Evolutionary conservation across 2,113 vertebrate species (phyloP).

Genomic region (Clarias macrocephalus): DNA sequence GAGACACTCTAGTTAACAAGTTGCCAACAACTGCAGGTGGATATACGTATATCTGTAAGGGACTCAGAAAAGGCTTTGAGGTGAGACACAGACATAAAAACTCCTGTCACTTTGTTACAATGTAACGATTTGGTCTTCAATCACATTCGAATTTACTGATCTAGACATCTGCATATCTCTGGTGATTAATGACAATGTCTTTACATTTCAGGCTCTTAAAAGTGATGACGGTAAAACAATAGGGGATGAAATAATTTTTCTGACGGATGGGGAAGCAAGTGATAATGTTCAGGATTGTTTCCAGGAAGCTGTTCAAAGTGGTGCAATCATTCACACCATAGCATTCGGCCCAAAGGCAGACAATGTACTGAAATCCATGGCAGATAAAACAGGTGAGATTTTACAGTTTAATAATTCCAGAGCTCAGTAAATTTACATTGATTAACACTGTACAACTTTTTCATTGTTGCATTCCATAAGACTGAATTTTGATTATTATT

Average conservation of each 20-base stretch:
- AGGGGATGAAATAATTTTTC: conserved; percentile 68
- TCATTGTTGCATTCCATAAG: not conserved
- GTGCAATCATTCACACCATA: conserved; percentile 67
- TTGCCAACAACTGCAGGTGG: not conserved
- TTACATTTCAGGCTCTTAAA: conserved; percentile 61
- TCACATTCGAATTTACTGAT: not conserved
- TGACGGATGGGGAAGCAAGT: conserved; percentile 57
- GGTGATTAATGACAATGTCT: too few relatives aligned
- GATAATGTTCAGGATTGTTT: conserved; percentile 49
- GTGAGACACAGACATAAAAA: not conserved
- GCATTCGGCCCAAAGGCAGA: conserved; percentile 58
- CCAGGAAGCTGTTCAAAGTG: conserved; percentile 50
- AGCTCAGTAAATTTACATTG: not conserved
- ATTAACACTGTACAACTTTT: not conserved
- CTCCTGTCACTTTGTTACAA: not conserved
- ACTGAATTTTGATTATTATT: not conserved
- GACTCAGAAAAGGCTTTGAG: conserved; percentile 38
- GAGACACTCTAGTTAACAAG: conserved; percentile 14
- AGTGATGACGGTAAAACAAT: conserved; percentile 47
- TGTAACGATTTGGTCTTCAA: not conserved
- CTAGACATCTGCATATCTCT: too few relatives aligned
- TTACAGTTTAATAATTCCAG: not conserved
- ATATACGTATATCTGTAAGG: not conserved
- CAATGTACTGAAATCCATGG: conserved; percentile 56
- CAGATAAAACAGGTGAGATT: conserved; percentile 60